phyloP scores from a whole-genome alignment of 2,113 vertebrate genomes.

The Callipepla squamata region DNA sequence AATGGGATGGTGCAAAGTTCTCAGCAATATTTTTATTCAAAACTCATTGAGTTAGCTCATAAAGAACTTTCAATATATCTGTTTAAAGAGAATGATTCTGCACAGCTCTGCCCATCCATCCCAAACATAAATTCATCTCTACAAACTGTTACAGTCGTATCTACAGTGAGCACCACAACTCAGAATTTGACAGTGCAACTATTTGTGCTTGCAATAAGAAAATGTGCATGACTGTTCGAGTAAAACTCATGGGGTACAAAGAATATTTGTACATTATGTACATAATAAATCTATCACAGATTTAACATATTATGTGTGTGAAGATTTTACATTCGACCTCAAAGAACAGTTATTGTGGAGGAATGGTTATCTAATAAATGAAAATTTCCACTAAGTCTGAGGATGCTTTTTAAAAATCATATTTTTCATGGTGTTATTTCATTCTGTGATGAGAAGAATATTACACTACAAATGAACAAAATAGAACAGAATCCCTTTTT shows the following conservation, averaged over 20 bases:
- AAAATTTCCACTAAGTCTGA: background rate
- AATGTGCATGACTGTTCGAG: background rate
- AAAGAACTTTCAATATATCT: background rate
- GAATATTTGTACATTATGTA: fast-evolving
- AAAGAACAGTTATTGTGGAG: background rate
- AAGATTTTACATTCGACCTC: fast-evolving
- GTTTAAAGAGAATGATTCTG: background rate
- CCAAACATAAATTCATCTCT: background rate
- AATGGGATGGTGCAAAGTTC: background rate
- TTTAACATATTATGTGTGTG: fast-evolving
- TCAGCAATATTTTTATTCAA: background rate
- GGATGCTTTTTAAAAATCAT: fast-evolving
- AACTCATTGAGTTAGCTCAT: background rate
- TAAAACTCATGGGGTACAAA: background rate
- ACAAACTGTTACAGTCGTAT: background rate
- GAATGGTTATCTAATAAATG: background rate
- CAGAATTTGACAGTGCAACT: background rate
- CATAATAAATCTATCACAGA: background rate
- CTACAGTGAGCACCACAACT: background rate
- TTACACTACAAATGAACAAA: background rate
- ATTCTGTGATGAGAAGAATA: background rate
- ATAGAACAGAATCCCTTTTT: background rate
- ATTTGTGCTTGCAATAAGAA: background rate
- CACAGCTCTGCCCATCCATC: background rate
- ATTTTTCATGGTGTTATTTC: background rate